Evolutionary conservation across 2,113 vertebrate species (phyloP).

Genomic region (Ictidomys tridecemlineatus): DNA sequence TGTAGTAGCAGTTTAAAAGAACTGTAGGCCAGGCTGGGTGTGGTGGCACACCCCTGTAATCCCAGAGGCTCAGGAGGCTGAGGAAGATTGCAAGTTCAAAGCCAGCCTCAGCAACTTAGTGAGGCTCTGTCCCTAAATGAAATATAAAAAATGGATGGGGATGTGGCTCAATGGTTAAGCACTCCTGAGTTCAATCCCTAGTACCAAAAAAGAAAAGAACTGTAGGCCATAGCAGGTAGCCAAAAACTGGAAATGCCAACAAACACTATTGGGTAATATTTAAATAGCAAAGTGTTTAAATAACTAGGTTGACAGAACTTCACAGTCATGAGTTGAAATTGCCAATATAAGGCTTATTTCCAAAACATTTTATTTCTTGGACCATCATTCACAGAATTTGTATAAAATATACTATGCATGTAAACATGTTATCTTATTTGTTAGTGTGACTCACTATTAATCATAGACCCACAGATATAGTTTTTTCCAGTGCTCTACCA

Average conservation of each 20-base stretch:
- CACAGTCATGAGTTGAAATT: slow-evolving; percentile 17
- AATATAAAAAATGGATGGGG: too few species aligned
- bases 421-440: slow-evolving; percentile 15
- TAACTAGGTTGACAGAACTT: background rate
- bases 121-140: too few species aligned
- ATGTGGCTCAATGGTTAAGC: too few species aligned
- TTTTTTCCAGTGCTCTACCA: background rate
- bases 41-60: too few species aligned
- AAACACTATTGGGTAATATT: slow-evolving; percentile 12
- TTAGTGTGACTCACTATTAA: background rate
- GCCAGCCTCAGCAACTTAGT: too few species aligned
- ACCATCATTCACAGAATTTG: slow-evolving; percentile 12
- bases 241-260: slow-evolving; percentile 11
- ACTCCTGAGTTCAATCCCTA: too few species aligned
- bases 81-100: too few species aligned
- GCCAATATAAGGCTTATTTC: slow-evolving; percentile 27
- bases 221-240: slow-evolving; percentile 29
- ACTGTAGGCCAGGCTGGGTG: background rate
- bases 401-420: background rate
- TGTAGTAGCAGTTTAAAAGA: slow-evolving; percentile 40
- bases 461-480: background rate
- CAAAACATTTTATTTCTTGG: slow-evolving; percentile 5
- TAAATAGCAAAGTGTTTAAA: background rate
- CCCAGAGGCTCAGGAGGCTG: too few species aligned
- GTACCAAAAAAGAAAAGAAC: background rate